Conservation (phyloP, 2,888 invertebrate species). For the Minunthozetes semirufus region DNA sequence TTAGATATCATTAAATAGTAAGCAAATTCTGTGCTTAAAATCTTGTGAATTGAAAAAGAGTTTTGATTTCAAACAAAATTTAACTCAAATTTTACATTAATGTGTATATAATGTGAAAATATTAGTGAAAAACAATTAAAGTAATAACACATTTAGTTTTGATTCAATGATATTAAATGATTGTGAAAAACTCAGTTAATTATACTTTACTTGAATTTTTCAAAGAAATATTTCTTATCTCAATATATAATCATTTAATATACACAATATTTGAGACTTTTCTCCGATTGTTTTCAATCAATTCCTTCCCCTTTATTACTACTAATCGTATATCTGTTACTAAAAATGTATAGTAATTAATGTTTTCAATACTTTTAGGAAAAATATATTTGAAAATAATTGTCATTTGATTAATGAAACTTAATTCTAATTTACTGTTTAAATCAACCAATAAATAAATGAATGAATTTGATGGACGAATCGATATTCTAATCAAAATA, state of each 20-base stretch:
- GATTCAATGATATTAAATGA: conserved; percentile 13
- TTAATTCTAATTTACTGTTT: no score
- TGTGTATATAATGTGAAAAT: not conserved
- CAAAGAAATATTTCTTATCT: not conserved
- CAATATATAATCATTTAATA: conserved; percentile 22
- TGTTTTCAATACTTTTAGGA: not conserved
- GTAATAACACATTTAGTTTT: conserved; percentile 16
- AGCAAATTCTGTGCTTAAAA: not conserved
- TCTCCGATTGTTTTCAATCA: not conserved
- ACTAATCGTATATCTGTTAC: not conserved
- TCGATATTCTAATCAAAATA: not conserved
- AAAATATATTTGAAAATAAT: not conserved
- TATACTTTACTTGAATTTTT: not conserved
- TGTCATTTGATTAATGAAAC: no score
- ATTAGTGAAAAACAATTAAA: conserved; percentile 15
- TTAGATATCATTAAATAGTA: conserved; percentile 17
- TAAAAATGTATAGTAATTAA: not conserved
- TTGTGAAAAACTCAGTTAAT: conserved; percentile 2
- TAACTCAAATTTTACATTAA: conserved; percentile 3
- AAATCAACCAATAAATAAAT: no score
- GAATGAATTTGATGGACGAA: not conserved
- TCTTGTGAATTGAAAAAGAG: not conserved
- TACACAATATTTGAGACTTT: not conserved
- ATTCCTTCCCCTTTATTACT: not conserved
- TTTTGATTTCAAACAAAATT: conserved; percentile 14